These are phyloP conservation scores for Omphaloscelis lunosa DNA, from an alignment of 2,888 invertebrate species.

Conservation along the genomic window DNA sequence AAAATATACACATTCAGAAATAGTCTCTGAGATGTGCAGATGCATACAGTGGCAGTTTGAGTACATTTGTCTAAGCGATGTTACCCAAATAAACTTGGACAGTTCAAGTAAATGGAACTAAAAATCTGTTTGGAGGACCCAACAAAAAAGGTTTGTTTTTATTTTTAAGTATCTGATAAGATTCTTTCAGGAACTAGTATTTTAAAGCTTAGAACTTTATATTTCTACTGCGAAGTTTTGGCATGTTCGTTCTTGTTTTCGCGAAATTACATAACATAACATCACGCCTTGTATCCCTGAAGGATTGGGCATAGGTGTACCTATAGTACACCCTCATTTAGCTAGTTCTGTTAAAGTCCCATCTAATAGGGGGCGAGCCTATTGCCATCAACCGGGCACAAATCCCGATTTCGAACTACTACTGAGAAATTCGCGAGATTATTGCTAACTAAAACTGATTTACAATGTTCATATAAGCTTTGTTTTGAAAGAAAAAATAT, in stretches of 20 bases:
- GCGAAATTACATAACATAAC: neutral
- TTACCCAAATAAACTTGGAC: conserved; percentile 35
- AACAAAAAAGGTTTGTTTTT: conserved; percentile 1
- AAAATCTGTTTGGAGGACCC: conserved; percentile 4
- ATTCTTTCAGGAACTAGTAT: conserved; percentile 1
- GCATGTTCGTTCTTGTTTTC: neutral
- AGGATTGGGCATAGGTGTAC: no score
- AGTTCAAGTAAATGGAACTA: conserved; percentile 27
- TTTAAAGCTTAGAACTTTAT: neutral
- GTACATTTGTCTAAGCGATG: conserved; percentile 26
- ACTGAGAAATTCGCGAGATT: no score
- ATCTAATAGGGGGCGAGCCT: no score
- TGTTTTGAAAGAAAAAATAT: neutral
- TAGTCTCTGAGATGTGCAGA: neutral
- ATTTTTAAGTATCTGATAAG: neutral
- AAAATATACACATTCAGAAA: neutral
- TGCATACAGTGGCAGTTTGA: conserved; percentile 1
- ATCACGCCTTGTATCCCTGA: no score
- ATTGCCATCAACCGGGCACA: no score
- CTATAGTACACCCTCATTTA: no score
- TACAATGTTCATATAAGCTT: neutral
- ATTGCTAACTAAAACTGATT: no score
- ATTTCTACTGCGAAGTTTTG: neutral
- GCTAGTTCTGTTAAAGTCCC: no score
- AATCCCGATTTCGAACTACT: no score